Percentiles rank a stretch among this genome's conserved stretches.
Evolutionary conservation across 2,797 vertebrate genomes (phyloP).

Genomic region (Chanos chanos): DNA sequence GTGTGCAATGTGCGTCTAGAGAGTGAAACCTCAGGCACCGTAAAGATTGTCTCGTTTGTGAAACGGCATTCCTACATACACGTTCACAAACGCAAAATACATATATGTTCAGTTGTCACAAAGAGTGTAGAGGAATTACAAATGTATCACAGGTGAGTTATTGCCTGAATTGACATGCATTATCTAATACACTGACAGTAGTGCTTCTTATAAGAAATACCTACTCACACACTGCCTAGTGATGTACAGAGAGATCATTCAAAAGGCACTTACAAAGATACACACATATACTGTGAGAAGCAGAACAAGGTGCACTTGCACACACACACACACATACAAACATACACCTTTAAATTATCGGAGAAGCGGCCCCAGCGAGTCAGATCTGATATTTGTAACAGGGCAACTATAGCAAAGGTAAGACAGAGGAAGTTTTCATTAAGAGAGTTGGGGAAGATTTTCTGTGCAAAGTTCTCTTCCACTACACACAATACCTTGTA

Average conservation of each 20-base stretch:
- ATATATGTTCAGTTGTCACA: too few species aligned
- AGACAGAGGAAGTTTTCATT: conserved; percentile 49
- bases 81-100: conserved; percentile 47
- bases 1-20: conserved; percentile 23
- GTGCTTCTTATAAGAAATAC: conserved; percentile 36
- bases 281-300: conserved; percentile 22
- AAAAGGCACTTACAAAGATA: conserved; percentile 67
- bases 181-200: conserved; percentile 42
- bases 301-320: conserved; percentile 44
- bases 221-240: conserved; percentile 37
- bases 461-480: conserved; percentile 67
- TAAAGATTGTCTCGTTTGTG: conserved; percentile 63
- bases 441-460: conserved; percentile 54
- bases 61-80: conserved; percentile 13
- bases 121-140: too few species aligned
- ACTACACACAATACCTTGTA: conserved; percentile 54
- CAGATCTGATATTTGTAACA: conserved; percentile 26
- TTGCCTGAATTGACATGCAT: conserved; percentile 58
- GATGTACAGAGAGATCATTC: conserved; percentile 54
- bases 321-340: conserved; percentile 50
- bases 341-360: conserved; percentile 24
- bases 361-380: conserved; percentile 43
- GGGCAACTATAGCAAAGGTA: conserved; percentile 6
- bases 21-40: conserved; percentile 53
- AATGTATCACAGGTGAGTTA: too few species aligned